Percentiles rank a stretch among this genome's conserved stretches.
Evolutionary conservation across 2,797 vertebrate species (phyloP).

Genomic region (Craterocephalus amniculus): DNA sequence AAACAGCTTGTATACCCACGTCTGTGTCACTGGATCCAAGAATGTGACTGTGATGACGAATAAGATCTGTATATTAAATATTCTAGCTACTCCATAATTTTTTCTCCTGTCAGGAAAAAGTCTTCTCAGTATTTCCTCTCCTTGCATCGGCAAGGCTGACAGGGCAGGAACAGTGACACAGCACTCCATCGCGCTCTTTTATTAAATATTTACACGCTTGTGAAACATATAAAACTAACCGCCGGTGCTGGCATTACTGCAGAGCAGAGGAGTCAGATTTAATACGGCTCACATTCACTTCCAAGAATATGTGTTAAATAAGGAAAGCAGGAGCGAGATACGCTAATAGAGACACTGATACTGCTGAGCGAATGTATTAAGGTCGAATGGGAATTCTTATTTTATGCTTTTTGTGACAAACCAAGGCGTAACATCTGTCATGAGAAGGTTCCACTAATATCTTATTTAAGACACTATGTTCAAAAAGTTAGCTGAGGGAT

Average conservation of each 20-base stretch:
- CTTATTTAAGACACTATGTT: slow-evolving; percentile 28
- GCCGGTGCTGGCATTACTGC: slow-evolving; percentile 68
- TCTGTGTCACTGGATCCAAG: slow-evolving; percentile 61
- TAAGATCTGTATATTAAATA: slow-evolving; percentile 44
- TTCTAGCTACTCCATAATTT: slow-evolving; percentile 57
- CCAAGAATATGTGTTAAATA: slow-evolving; percentile 78
- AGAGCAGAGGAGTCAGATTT: slow-evolving; percentile 76
- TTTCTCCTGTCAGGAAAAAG: slow-evolving; percentile 60
- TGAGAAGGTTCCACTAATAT: slow-evolving; percentile 28
- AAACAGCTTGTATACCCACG: slow-evolving; percentile 67
- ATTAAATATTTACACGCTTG: slow-evolving; percentile 85
- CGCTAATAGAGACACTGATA: slow-evolving; percentile 32
- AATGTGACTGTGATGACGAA: slow-evolving; percentile 39
- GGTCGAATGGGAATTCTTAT: slow-evolving; percentile 17
- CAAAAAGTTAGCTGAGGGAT: slow-evolving; percentile 20
- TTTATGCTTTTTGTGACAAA: slow-evolving; percentile 10
- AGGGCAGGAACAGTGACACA: slow-evolving; percentile 74
- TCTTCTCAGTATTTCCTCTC: slow-evolving; percentile 33
- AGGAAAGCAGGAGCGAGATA: slow-evolving; percentile 42
- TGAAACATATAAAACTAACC: slow-evolving; percentile 82
- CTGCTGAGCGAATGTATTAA: slow-evolving; percentile 15
- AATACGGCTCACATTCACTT: slow-evolving; percentile 78
- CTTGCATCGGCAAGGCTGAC: slow-evolving; percentile 54
- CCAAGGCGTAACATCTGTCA: slow-evolving; percentile 15
- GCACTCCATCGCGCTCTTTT: slow-evolving; percentile 71